Conservation (phyloP, 2,797 vertebrate genomes). For the Myotis daubentonii region DNA sequence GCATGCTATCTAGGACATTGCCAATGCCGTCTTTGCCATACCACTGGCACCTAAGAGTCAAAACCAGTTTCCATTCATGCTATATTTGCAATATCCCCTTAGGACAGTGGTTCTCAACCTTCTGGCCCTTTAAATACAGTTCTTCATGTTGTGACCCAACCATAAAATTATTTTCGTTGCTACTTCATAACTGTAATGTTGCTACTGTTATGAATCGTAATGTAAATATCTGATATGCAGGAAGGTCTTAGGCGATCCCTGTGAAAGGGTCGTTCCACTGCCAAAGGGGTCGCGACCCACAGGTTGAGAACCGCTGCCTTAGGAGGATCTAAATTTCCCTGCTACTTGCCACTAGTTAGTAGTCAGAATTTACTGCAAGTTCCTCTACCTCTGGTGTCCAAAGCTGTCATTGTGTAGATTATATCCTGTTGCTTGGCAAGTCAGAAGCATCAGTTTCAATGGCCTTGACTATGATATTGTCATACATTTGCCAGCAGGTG, state of each 20-base stretch:
- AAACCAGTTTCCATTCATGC: background rate
- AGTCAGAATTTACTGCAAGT: background rate
- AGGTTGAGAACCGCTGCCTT: too few relatives aligned
- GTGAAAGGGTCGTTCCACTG: too few relatives aligned
- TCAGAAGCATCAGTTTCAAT: background rate
- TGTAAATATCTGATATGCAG: too few relatives aligned
- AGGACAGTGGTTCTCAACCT: too few relatives aligned
- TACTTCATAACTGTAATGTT: too few relatives aligned
- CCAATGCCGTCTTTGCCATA: background rate
- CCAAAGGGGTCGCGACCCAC: too few relatives aligned
- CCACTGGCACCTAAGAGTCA: background rate
- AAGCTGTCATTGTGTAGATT: background rate
- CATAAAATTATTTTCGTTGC: too few relatives aligned
- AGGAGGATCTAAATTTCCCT: background rate
- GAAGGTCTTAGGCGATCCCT: too few relatives aligned
- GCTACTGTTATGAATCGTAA: too few relatives aligned
- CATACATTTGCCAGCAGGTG: background rate
- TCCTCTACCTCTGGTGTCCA: background rate
- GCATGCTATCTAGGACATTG: background rate
- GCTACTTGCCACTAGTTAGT: background rate
- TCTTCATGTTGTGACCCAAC: too few relatives aligned
- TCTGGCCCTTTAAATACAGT: too few relatives aligned
- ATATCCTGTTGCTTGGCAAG: background rate
- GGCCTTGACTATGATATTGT: background rate
- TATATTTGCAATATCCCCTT: background rate